Percentiles rank a stretch among this genome's conserved stretches.
Evolutionary conservation across 2,797 vertebrate species (phyloP).

Genomic region (Hipposideros larvatus): DNA sequence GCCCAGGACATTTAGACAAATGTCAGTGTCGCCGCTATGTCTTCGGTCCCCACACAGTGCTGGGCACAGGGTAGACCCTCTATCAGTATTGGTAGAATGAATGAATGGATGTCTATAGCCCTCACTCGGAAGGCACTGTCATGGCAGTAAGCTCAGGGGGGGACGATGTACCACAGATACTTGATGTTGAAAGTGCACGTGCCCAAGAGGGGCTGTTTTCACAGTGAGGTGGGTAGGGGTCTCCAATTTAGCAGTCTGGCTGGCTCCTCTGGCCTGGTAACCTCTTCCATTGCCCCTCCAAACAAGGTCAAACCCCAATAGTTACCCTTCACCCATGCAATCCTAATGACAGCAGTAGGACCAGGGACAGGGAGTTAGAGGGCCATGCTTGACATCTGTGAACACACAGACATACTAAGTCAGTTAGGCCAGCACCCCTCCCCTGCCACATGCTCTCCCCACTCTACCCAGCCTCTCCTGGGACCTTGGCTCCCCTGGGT

Average conservation of each 20-base stretch:
- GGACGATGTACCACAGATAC: background rate
- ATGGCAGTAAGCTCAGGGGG: fast-evolving
- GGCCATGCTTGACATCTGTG: fast-evolving
- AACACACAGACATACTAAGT: background rate
- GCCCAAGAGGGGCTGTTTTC: background rate
- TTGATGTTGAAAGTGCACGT: fast-evolving
- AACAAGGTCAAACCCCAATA: background rate
- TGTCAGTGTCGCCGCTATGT: background rate
- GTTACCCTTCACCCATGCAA: background rate
- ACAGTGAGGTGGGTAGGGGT: background rate
- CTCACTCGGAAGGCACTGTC: background rate
- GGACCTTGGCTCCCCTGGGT: background rate
- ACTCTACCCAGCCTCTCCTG: background rate
- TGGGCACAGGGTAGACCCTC: background rate
- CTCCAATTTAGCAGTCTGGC: background rate
- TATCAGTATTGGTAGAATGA: background rate
- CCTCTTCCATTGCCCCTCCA: background rate
- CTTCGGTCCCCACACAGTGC: background rate
- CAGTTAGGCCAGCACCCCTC: too few species aligned
- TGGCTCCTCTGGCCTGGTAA: background rate
- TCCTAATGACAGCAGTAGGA: background rate
- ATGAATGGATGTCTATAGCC: background rate
- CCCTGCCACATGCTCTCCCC: fast-evolving
- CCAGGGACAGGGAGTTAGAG: background rate
- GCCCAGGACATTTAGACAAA: background rate